phyloP scores from a whole-genome alignment of 2,797 vertebrate genomes.

The Sebastes iracundus region DNA sequence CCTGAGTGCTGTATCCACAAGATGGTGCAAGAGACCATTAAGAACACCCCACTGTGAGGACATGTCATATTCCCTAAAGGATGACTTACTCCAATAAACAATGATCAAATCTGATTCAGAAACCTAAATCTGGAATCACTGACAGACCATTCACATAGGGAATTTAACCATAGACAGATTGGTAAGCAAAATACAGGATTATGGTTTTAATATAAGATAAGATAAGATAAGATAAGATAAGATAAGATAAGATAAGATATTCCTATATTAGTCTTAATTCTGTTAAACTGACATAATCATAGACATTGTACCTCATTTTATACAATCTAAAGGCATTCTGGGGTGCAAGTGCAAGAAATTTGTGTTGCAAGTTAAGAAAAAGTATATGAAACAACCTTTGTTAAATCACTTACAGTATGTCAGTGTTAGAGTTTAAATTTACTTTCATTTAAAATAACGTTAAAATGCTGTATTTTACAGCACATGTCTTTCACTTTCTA shows the following conservation, averaged over 20 bases:
- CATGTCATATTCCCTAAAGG: not conserved
- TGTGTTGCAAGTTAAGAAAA: not conserved
- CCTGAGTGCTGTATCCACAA: conserved; percentile 36
- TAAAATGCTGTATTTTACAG: not conserved
- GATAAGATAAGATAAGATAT: too few relatives aligned
- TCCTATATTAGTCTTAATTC: not conserved
- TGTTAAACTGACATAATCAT: not conserved
- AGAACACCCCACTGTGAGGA: not conserved
- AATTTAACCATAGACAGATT: not conserved
- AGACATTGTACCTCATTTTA: not conserved
- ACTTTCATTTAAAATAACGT: not conserved
- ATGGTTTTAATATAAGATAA: not conserved
- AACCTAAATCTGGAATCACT: not conserved
- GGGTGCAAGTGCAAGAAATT: not conserved
- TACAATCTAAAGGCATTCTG: not conserved
- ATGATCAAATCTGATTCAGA: not conserved
- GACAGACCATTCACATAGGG: not conserved
- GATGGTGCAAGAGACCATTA: conserved; percentile 56
- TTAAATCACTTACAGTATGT: not conserved
- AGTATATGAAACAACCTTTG: not conserved
- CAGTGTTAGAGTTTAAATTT: not conserved
- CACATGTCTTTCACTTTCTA: conserved; percentile 27
- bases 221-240: too few relatives aligned
- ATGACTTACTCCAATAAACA: not conserved
- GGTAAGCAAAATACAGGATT: not conserved